Percentiles rank a stretch among this genome's conserved stretches.
These are phyloP conservation scores for Hydrozoanthus gracilis DNA, from an alignment of 92 coral and sea anemone genomes.

Conservation along the genomic window DNA sequence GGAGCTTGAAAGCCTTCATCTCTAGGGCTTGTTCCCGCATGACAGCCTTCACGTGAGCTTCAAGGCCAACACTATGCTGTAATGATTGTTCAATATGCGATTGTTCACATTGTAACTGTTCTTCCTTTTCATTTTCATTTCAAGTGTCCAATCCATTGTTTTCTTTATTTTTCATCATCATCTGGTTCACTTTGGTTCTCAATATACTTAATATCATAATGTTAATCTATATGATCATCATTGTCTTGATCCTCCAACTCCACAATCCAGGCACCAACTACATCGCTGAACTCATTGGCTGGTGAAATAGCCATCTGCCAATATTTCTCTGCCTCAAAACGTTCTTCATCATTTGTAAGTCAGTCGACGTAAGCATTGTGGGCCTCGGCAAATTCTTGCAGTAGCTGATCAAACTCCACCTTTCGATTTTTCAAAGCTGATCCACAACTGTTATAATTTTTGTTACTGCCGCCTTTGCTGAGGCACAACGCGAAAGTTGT, in stretches of 20 bases:
- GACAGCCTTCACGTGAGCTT: no score
- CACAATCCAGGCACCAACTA: slow-evolving; percentile 52
- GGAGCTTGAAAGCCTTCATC: no score
- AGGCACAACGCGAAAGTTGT: slow-evolving; percentile 44
- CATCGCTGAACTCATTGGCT: slow-evolving; percentile 32
- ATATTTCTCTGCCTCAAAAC: slow-evolving; percentile 46
- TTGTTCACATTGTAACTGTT: no score
- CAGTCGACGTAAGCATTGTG: slow-evolving; percentile 34
- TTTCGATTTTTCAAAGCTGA: slow-evolving; percentile 36
- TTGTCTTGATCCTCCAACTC: slow-evolving; percentile 39
- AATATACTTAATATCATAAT: neutral
- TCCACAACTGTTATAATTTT: slow-evolving; percentile 41
- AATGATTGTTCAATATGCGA: no score
- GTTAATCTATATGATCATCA: no score
- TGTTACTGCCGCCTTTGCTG: slow-evolving; percentile 51
- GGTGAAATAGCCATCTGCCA: slow-evolving; percentile 47
- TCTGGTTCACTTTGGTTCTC: no score
- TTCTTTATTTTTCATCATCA: no score
- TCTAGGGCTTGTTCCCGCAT: no score
- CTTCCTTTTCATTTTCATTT: no score
- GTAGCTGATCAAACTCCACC: slow-evolving; percentile 35
- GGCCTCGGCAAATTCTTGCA: slow-evolving; percentile 30
- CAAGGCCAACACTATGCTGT: no score
- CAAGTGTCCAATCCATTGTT: no score
- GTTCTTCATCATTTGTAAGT: slow-evolving; percentile 44